Evolutionary conservation across 2,888 invertebrate species (phyloP), one percentile per base, ranked within the genome.

Genomic region (Macaria liturata): DNA sequence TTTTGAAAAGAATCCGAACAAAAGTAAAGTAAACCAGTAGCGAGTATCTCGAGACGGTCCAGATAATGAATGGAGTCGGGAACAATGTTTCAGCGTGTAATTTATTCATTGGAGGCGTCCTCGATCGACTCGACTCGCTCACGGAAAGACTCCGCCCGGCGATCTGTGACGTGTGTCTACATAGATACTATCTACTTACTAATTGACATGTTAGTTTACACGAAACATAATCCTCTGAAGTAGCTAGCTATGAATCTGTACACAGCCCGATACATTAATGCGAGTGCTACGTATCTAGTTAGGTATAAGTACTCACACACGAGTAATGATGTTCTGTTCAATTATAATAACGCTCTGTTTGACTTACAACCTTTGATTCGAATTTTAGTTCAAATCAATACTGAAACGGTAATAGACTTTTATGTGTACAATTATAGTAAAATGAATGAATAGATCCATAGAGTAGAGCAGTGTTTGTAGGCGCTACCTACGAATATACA

Each of bases 1-100:
- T 74, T 20, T 20, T 68, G 69, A 71, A 71, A 72, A 54, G 54
- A 53, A 44, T 48, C 55, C 56, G 46, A 56, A 67, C 65, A 67
- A 81, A 81, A 42, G 9, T 42, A 37, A 37, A 37, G 34, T 37
- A 37, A 37, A 78, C 76, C 71, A 72, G 70, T 73, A 75, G 75
- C 74, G 65, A 61, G 68, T 71, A 80, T 76, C 71, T 74, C 74
- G 75, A 73, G 78, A 81, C 80, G 78, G 78, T 72, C 59, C 78
- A 78, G 81, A 81, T 88, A 88, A 86, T 87, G 87, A 83, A 86
- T 84, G 83, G 79, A 77, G 78, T 84, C 88, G 78, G 85, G 83
- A 82, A 91, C 89, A 91, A 88, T 90, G 88, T 90, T 89, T 88
- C 87, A 88, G 88, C 89, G 88, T 91, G 91, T 91, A 91, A 91